Conservation (phyloP, 2,113 vertebrate species). For the Pedionomus torquatus region DNA sequence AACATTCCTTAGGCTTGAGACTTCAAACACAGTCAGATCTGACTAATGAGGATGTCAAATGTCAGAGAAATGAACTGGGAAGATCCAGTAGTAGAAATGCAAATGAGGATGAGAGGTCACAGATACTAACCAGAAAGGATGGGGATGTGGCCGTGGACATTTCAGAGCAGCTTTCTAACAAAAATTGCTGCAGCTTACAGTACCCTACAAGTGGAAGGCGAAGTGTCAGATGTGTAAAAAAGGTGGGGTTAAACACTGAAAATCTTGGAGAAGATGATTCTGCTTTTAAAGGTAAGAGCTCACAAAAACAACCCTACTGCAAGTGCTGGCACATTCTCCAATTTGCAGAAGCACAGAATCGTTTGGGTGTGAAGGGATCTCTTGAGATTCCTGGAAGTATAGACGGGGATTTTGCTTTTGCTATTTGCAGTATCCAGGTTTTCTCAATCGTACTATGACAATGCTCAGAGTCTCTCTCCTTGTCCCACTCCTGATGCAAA, state of each 20-base stretch:
- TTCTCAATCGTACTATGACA: not conserved
- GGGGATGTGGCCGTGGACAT: conserved; percentile 54
- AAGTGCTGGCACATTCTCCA: not conserved
- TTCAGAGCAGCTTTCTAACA: not conserved
- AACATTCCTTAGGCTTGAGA: conserved; percentile 51
- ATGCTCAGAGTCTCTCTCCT: not conserved
- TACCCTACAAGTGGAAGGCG: conserved; percentile 81
- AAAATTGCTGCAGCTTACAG: conserved; percentile 36
- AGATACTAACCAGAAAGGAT: not conserved
- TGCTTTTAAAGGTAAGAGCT: conserved; percentile 65
- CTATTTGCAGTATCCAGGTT: not conserved
- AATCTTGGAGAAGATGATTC: not conserved
- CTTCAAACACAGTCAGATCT: conserved; percentile 14
- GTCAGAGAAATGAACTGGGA: conserved; percentile 41
- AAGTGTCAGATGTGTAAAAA: conserved; percentile 64
- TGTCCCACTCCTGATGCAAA: not conserved
- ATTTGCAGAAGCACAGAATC: not conserved
- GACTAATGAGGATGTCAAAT: conserved; percentile 52
- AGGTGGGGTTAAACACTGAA: not conserved
- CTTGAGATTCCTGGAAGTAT: not conserved
- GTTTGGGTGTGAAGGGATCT: not conserved
- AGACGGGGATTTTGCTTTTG: not conserved
- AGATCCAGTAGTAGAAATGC: conserved; percentile 30
- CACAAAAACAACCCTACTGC: not conserved
- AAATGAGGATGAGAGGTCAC: not conserved